phyloP scores from a whole-genome alignment of 2,888 invertebrate genomes.

The Tachina grossa region DNA sequence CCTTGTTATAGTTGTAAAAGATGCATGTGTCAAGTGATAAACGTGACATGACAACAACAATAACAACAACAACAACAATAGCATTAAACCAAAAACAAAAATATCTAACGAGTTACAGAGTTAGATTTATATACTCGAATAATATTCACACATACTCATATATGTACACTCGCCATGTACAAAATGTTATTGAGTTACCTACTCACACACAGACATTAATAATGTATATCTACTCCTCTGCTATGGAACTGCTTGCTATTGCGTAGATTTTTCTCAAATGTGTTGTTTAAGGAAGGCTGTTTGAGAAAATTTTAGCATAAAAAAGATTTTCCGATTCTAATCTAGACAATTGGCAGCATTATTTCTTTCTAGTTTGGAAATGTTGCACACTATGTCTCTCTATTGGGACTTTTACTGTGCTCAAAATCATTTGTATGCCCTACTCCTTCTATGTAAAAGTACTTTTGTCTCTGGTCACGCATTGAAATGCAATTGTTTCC shows the following conservation, averaged over 20 bases:
- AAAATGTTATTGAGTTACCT: not conserved
- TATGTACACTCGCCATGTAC: not conserved
- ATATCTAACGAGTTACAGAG: conserved; percentile 33
- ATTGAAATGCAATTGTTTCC: not conserved
- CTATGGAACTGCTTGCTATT: conserved; percentile 29
- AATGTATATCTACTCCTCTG: not conserved
- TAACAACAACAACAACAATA: conserved; percentile 24
- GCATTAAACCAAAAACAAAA: conserved; percentile 8
- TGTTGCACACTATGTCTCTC: too few relatives aligned
- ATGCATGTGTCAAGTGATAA: conserved; percentile 72
- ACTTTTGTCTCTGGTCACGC: not conserved
- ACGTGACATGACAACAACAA: conserved; percentile 69
- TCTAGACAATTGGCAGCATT: too few relatives aligned
- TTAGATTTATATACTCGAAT: conserved; percentile 61
- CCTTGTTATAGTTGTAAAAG: conserved; percentile 70
- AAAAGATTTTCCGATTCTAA: not conserved
- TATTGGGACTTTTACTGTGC: too few relatives aligned
- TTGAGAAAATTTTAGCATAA: not conserved
- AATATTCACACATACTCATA: conserved; percentile 26
- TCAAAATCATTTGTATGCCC: too few relatives aligned
- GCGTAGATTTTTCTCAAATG: not conserved
- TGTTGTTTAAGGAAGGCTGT: not conserved
- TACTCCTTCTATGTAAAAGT: not conserved
- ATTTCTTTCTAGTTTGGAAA: too few relatives aligned
- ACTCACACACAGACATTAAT: not conserved